Evolutionary conservation across 2,113 vertebrate species (phyloP).

Genomic region (Stigmatopora argus): DNA sequence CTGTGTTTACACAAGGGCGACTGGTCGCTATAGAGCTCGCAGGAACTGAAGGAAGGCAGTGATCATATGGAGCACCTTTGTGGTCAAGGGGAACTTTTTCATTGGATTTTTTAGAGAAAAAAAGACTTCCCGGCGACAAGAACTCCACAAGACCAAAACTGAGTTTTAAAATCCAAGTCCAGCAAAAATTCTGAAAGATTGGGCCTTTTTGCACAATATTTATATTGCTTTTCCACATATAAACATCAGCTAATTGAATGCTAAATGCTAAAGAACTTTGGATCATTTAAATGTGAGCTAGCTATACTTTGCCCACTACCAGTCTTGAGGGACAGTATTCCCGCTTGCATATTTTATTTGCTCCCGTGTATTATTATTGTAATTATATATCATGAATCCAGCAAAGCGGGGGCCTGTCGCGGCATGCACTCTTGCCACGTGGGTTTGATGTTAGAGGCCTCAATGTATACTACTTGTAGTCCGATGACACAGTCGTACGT

Average conservation of each 20-base stretch:
- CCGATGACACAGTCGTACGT: not conserved
- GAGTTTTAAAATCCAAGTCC: not conserved
- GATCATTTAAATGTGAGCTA: slow-evolving; percentile 1
- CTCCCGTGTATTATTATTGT: slow-evolving; percentile 56
- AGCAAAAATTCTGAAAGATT: not conserved
- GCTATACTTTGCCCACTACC: not conserved
- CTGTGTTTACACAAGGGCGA: slow-evolving; percentile 56
- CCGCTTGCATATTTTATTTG: not conserved
- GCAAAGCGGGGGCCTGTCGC: slow-evolving; percentile 52
- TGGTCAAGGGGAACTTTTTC: not conserved
- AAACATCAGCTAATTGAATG: no score
- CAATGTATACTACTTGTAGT: not conserved
- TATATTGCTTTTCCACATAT: no score
- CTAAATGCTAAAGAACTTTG: no score
- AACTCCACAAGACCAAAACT: no score
- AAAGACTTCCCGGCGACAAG: no score
- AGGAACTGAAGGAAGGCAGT: slow-evolving; percentile 5
- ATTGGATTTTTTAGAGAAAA: not conserved
- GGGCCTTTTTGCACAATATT: no score
- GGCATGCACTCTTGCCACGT: slow-evolving; percentile 55
- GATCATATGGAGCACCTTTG: not conserved
- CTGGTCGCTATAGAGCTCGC: slow-evolving; percentile 21
- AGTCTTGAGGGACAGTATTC: slow-evolving; percentile 7
- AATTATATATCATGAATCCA: slow-evolving; percentile 68
- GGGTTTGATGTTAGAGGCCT: slow-evolving; percentile 41